Evolutionary conservation across 2,888 invertebrate species (phyloP).

Genomic region (Amblyteles armatorius): DNA sequence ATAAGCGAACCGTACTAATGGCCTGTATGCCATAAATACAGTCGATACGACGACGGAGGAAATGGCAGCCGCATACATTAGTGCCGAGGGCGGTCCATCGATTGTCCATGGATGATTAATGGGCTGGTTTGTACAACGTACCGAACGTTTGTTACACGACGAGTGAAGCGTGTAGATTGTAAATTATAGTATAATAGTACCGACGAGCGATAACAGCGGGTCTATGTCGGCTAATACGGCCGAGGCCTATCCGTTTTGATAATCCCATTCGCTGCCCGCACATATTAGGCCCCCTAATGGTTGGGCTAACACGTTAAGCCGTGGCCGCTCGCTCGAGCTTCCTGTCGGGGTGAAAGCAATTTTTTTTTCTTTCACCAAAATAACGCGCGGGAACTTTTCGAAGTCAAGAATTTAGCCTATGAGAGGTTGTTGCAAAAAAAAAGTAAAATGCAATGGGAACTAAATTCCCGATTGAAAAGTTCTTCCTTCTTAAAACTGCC

Average conservation of each 20-base stretch:
- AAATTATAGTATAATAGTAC: slow-evolving; percentile 44
- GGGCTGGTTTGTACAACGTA: slow-evolving; percentile 53
- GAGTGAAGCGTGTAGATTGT: slow-evolving; percentile 33
- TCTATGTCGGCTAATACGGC: not conserved
- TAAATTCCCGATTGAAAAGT: not conserved
- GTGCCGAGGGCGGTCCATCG: slow-evolving; percentile 57
- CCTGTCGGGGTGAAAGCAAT: not conserved
- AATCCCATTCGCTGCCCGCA: slow-evolving; percentile 13
- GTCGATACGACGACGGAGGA: slow-evolving; percentile 11
- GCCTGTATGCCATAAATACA: not conserved
- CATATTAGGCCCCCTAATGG: not conserved
- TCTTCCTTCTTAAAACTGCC: not conserved
- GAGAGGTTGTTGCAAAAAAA: not conserved
- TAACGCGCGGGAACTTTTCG: not conserved
- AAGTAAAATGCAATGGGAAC: not conserved
- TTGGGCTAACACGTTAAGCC: not conserved
- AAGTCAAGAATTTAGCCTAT: not conserved
- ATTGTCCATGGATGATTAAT: slow-evolving; percentile 76
- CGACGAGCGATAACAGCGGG: slow-evolving; percentile 38
- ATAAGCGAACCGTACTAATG: not conserved
- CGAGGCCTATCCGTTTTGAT: slow-evolving; percentile 42
- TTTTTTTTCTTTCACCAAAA: not conserved
- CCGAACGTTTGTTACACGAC: slow-evolving; percentile 36
- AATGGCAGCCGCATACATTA: slow-evolving; percentile 51
- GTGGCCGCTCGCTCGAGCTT: not conserved